Evolutionary conservation across 2,888 invertebrate genomes (phyloP), one percentile per base, ranked within the genome.

Genomic region (Agrotis exclamationis): DNA sequence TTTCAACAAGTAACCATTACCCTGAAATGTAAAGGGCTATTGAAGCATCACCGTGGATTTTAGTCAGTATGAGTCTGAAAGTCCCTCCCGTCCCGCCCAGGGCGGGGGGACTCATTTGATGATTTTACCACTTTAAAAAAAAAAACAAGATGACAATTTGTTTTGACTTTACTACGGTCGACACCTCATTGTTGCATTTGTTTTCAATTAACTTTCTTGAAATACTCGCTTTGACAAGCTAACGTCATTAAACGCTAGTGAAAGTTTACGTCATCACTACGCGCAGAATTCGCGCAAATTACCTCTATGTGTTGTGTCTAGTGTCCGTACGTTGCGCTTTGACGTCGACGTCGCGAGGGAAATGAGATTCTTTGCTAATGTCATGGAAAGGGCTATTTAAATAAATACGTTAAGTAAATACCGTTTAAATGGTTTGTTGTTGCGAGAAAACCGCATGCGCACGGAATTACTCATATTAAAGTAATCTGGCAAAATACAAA

Each of bases 181-280:
- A 63, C 22, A 39, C 16, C 33, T 9, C 14, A 28, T 14, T 57
- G 24, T 48, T 56, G 2, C 45, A 50, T 20, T 28, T 50, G 20
- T 59, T 64, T 51, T 58, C 39, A 64, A 53, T 68, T 54, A 69
- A 74, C 66, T 84, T 86, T 70, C 76, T 57, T 62, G 68, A 71
- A 74, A 70, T 65, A 76, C 24, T 9, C 58, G 53, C 63, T 75
- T 85, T 83, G 83, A 76, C 78, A 83, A 77, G 77, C 76, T 74
- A 79, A 79, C 65, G 70, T 60, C 79, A 79, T 80, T 74, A 78
- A 71, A 75, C 70, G 63, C 63, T 72, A 86, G 92, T 86, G 93
- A 93, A 92, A 92, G 92, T 90, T 87, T 85, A 88, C 89, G 86
- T 92, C 90, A 92, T 88, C 87, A 76, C 85, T 85, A 89, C 88